phyloP scores from a whole-genome alignment of 2,113 vertebrate genomes.

The Gallinago media region DNA sequence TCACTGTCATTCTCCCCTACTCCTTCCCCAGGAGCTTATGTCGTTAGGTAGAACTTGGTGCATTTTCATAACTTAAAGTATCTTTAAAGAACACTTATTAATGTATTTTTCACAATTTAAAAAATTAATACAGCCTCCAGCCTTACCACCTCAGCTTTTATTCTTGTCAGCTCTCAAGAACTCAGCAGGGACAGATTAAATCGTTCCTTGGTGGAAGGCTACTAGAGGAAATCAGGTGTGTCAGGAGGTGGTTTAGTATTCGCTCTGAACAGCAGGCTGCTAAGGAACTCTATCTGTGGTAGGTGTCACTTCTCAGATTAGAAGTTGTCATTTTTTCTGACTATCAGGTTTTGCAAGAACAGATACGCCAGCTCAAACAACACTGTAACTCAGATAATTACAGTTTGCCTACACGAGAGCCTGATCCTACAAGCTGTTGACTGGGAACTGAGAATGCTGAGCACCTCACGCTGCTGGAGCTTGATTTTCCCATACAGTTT shows the following conservation, averaged over 20 bases:
- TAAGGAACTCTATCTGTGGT: neutral
- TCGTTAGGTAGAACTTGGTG: neutral
- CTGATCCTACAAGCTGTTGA: neutral
- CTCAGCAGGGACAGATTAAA: constrained; percentile 26
- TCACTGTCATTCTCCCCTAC: neutral
- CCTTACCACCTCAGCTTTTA: constrained; percentile 5
- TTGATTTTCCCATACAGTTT: constrained; percentile 2
- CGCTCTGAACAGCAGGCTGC: neutral
- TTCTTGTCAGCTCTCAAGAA: constrained; percentile 10
- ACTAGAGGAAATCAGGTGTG: constrained; percentile 32
- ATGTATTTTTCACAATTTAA: constrained; percentile 44
- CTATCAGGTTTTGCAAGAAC: neutral
- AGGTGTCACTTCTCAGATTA: constrained; percentile 29
- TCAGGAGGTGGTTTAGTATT: constrained; percentile 29
- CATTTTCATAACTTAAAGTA: constrained; percentile 12
- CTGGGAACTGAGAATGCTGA: neutral
- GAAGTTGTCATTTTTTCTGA: neutral
- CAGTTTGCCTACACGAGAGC: neutral
- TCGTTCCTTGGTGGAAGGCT: neutral
- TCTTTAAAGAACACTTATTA: constrained; percentile 19
- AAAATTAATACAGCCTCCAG: constrained; percentile 44
- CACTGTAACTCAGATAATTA: neutral
- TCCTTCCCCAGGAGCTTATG: neutral
- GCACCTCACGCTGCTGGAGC: constrained; percentile 7
- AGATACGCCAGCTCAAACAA: neutral